Conservation (phyloP, 2,888 invertebrate genomes). For the Pyrocoelia pectoralis region DNA sequence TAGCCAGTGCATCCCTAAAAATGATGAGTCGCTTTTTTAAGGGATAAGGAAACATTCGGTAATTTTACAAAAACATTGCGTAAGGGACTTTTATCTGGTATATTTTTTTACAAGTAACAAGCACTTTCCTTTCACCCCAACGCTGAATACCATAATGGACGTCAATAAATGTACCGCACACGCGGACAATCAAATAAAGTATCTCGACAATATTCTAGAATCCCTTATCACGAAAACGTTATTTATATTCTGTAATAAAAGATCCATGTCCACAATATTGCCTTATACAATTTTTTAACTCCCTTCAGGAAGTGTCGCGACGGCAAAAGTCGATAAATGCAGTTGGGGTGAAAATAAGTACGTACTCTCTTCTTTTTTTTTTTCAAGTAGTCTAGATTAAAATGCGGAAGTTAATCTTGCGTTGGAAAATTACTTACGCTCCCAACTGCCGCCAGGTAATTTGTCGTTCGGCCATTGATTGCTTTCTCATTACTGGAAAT, state of each 20-base stretch:
- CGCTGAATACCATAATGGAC: conserved; percentile 16
- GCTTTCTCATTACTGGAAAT: conserved; percentile 66
- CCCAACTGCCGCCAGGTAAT: conserved; percentile 72
- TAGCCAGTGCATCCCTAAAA: conserved; percentile 84
- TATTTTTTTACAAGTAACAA: not conserved
- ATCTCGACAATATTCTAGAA: conserved; percentile 17
- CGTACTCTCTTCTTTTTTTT: not conserved
- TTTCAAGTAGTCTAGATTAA: not conserved
- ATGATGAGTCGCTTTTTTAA: too few species aligned
- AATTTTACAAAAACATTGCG: too few species aligned
- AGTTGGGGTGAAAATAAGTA: not conserved
- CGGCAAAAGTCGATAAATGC: conserved; percentile 5
- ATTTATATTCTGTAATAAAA: conserved; percentile 20
- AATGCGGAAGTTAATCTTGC: not conserved
- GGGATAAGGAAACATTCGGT: too few species aligned
- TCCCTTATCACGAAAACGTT: conserved; percentile 5
- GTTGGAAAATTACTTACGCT: conserved; percentile 65
- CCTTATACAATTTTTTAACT: conserved; percentile 20
- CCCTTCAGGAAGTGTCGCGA: conserved; percentile 1
- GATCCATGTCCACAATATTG: conserved; percentile 17
- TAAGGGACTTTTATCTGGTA: too few species aligned
- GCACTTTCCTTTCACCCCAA: conserved; percentile 8
- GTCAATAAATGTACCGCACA: conserved; percentile 24
- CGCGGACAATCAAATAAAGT: conserved; percentile 21
- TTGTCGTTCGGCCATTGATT: conserved; percentile 64